Evolutionary conservation across 2,888 invertebrate species (phyloP).

Genomic region (Amphipoea lucens): DNA sequence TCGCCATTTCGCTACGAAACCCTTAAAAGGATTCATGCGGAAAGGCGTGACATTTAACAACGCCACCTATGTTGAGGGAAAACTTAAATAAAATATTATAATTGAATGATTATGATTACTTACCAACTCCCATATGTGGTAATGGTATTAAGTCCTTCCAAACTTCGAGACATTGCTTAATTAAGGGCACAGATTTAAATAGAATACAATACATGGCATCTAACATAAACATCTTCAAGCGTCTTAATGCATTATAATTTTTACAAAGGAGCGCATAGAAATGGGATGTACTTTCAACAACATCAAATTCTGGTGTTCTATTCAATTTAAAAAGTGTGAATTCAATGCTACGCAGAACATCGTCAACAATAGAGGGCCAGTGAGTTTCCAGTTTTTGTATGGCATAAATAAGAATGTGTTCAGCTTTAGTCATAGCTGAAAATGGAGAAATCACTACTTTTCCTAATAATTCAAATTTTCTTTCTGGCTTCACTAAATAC

Average conservation of each 20-base stretch:
- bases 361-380: slow-evolving; percentile 71
- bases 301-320: slow-evolving; percentile 79
- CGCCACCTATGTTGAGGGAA: background rate
- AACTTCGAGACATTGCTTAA: slow-evolving; percentile 84
- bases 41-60: background rate
- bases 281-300: slow-evolving; percentile 82
- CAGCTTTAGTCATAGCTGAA: slow-evolving; percentile 83
- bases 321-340: slow-evolving; percentile 82
- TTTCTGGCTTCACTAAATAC: slow-evolving; percentile 77
- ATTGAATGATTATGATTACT: slow-evolving; percentile 60
- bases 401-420: slow-evolving; percentile 81
- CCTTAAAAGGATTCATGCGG: background rate
- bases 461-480: slow-evolving; percentile 79
- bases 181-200: slow-evolving; percentile 81
- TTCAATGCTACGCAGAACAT: slow-evolving; percentile 79
- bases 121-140: slow-evolving; percentile 83
- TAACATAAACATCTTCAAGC: slow-evolving; percentile 82
- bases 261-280: slow-evolving; percentile 85
- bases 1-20: background rate
- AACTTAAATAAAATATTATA: background rate
- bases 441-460: slow-evolving; percentile 74
- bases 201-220: slow-evolving; percentile 88
- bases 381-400: slow-evolving; percentile 71
- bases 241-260: slow-evolving; percentile 76
- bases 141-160: slow-evolving; percentile 85